Evolutionary conservation across 2,888 invertebrate genomes (phyloP).

Genomic region (Idaea straminata): DNA sequence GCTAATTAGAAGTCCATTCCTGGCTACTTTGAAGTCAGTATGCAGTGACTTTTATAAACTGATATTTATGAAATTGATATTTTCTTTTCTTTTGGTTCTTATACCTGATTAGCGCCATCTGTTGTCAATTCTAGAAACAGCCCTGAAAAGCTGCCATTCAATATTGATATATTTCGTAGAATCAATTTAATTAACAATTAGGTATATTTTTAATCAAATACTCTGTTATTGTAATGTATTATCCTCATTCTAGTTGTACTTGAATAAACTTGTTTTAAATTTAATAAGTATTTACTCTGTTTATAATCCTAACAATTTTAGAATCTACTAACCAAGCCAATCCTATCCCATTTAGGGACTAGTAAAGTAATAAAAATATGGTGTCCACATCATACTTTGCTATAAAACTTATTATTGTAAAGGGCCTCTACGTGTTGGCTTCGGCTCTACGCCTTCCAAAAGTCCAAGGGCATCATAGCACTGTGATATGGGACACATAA

Average conservation of each 20-base stretch:
- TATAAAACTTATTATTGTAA: too few species aligned
- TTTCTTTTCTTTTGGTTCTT: background rate
- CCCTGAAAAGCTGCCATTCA: conserved; percentile 6
- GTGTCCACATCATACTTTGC: too few species aligned
- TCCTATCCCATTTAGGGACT: background rate
- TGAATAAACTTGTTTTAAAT: conserved; percentile 32
- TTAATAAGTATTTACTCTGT: conserved; percentile 9
- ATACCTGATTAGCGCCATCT: background rate
- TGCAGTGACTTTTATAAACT: too few species aligned
- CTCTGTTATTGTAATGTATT: conserved; percentile 55
- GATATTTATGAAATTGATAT: too few species aligned
- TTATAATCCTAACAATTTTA: background rate
- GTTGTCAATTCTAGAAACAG: background rate
- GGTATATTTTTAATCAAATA: conserved; percentile 46
- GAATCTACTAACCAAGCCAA: background rate
- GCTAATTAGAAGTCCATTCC: too few species aligned
- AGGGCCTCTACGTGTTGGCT: too few species aligned
- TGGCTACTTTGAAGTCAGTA: too few species aligned
- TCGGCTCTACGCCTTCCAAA: too few species aligned
- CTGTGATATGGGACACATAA: too few species aligned
- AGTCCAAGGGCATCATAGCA: too few species aligned
- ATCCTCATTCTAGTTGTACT: conserved; percentile 50
- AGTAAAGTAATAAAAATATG: too few species aligned
- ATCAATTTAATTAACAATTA: conserved; percentile 14
- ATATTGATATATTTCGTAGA: conserved; percentile 2